Base-by-base conservation (phyloP, 2,888 invertebrate genomes). In the Arctia plantaginis region DNA sequence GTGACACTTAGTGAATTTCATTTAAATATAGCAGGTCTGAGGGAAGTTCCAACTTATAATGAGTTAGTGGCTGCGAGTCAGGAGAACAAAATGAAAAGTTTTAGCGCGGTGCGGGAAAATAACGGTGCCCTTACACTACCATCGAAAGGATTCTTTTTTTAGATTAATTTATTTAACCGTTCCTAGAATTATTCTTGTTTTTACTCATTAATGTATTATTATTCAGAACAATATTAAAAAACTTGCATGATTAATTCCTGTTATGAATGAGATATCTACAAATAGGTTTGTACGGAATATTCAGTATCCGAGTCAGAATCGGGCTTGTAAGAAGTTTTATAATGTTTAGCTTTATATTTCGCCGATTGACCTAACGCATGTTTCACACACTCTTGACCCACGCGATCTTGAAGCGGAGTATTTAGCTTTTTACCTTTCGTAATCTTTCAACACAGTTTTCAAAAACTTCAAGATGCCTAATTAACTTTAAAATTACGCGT, bases 51-150 rank as follows among this genome's bases (percentile, higher is more conserved):
- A 83, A 85, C 79, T 86, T 82, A 78, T 86, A 87, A 87, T 86
- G 84, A 85, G 81, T 83, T 80, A 73, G 81, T 74, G 72, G 76
- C 69, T 84, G 86, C 86, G 83, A 88, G 86, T 87, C 87, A 87
- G 79, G 55, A 87, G 79, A 47, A 66, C 74, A 35, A 69, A 78
- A 84, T 77, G 74, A 75, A 81, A 83, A 82, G 73, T 80, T 77
- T 70, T 8, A 51, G 59, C 51, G 39, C 65, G 66, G 33, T 71
- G 55, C 67, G 66, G 47, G 4, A 27, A 44, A 41, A 59, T 41
- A 55, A 27, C 18, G 67, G 51, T 12, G 18, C 15, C 12, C 33
- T 35, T 8, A 47, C 39, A 70, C 70, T 62, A n/a, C 7, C 35
- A 35, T 27, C 23, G 35, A n/a, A 15, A 4, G 10, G 23, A 55